phyloP scores from a whole-genome alignment of 2,888 invertebrate genomes.

The Dicycla oo region DNA sequence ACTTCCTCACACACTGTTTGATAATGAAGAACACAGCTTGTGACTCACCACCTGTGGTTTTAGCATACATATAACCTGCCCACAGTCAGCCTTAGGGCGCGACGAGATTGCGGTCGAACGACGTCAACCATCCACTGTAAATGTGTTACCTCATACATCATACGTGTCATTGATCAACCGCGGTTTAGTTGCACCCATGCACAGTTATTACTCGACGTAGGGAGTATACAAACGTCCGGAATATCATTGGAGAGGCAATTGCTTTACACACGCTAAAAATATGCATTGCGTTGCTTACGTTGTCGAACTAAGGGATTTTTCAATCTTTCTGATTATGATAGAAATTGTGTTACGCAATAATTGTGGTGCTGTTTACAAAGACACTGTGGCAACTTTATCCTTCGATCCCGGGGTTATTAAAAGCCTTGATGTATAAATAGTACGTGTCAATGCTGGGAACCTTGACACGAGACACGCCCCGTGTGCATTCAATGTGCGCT shows the following conservation, averaged over 20 bases:
- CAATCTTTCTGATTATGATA: neutral
- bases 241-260: too few relatives aligned
- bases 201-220: too few relatives aligned
- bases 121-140: neutral
- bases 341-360: neutral
- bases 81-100: neutral
- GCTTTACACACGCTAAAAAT: too few relatives aligned
- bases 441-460: conserved; percentile 41
- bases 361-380: neutral
- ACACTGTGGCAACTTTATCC: conserved; percentile 28
- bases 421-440: conserved; percentile 56
- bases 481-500: conserved; percentile 38
- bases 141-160: neutral
- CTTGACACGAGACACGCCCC: conserved; percentile 39
- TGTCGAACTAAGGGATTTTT: neutral
- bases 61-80: neutral
- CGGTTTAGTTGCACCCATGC: neutral
- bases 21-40: conserved; percentile 13
- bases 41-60: conserved; percentile 17
- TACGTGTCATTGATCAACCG: neutral
- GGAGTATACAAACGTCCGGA: too few relatives aligned
- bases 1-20: conserved; percentile 14
- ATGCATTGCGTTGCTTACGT: neutral
- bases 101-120: neutral
- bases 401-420: conserved; percentile 36